Evolutionary conservation across 2,888 invertebrate species (phyloP), one percentile per base, ranked within the genome.

Genomic region (Spatulosminthurus flaviceps): DNA sequence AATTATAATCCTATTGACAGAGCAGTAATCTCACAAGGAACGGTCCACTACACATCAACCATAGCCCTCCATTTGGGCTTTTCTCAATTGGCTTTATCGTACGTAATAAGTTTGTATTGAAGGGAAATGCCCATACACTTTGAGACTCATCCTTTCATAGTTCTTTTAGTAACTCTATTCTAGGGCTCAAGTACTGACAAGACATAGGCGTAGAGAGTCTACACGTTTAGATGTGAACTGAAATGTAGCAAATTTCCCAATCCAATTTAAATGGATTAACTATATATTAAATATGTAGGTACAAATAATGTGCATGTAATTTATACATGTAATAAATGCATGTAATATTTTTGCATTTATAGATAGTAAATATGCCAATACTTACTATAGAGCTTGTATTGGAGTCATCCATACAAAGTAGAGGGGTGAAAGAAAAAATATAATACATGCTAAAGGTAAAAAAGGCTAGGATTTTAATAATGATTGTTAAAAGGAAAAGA

Each of bases 111-210:
- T 13, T 51, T 16, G 19, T 51, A 51, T 51, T 51, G 51, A 51
- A 51, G n/a, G 51, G 51, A 41, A 41, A 51, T 51, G 51, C 51
- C n/a, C 51, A 51, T 51, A 51, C n/a, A 51, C 16, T 51, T 51
- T 51, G 51, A 51, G 5, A 34, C 34, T 34, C 9, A n/a, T 34
- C 34, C 34, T 34, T 34, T 9, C 34, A 34, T 4, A 34, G 34
- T 34, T 34, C 34, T 34, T n/a, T n/a, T n/a, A n/a, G n/a, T n/a
- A n/a, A n/a, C n/a, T n/a, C n/a, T n/a, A n/a, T n/a, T n/a, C n/a
- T n/a, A n/a, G n/a, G n/a, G n/a, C n/a, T n/a, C n/a, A n/a, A n/a
- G n/a, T n/a, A n/a, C n/a, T n/a, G n/a, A n/a, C n/a, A n/a, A n/a
- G n/a, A n/a, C n/a, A n/a, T n/a, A n/a, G n/a, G n/a, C n/a, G n/a